A percentile compares a stretch with the other conserved stretches of the same genome.
Evolutionary conservation across 2,888 invertebrate genomes (phyloP).

Genomic region (Platycheirus albimanus): DNA sequence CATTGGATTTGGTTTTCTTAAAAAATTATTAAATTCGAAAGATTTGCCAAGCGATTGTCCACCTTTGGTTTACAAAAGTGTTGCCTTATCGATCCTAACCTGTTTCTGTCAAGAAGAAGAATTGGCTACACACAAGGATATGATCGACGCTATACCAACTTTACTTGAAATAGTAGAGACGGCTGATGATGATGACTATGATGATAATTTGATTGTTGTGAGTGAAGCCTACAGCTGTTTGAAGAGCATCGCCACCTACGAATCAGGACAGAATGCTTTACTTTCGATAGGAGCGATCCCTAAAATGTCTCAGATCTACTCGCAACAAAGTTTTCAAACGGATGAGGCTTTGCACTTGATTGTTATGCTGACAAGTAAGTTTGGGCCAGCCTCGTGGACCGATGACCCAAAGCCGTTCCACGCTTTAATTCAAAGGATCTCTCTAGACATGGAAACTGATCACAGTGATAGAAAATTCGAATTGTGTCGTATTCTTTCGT

Average conservation of each 20-base stretch:
- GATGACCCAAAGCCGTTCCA: slow-evolving; percentile 91
- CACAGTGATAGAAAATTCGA: slow-evolving; percentile 95
- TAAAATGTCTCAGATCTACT: slow-evolving; percentile 93
- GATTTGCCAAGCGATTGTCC: slow-evolving; percentile 94
- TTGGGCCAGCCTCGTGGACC: slow-evolving; percentile 90
- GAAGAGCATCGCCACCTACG: slow-evolving; percentile 90
- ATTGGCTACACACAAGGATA: slow-evolving; percentile 91
- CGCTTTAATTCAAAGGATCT: slow-evolving; percentile 91
- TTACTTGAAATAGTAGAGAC: slow-evolving; percentile 92
- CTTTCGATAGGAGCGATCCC: slow-evolving; percentile 90
- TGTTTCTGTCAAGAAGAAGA: slow-evolving; percentile 93
- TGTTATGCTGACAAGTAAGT: slow-evolving; percentile 88
- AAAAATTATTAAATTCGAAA: slow-evolving; percentile 89
- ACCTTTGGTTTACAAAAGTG: slow-evolving; percentile 94
- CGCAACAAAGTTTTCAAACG: slow-evolving; percentile 93
- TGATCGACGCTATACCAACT: slow-evolving; percentile 91
- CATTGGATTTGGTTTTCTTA: slow-evolving; percentile 93
- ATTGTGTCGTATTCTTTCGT: slow-evolving; percentile 90
- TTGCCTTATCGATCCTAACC: slow-evolving; percentile 93
- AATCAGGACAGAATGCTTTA: slow-evolving; percentile 91
- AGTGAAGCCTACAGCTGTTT: slow-evolving; percentile 93
- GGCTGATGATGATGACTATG: slow-evolving; percentile 92
- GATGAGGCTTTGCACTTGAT: slow-evolving; percentile 93
- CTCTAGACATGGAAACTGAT: slow-evolving; percentile 94
- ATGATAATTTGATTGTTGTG: slow-evolving; percentile 93